Evolutionary conservation across 2,888 invertebrate genomes (phyloP).

Genomic region (Campoletis raptor): DNA sequence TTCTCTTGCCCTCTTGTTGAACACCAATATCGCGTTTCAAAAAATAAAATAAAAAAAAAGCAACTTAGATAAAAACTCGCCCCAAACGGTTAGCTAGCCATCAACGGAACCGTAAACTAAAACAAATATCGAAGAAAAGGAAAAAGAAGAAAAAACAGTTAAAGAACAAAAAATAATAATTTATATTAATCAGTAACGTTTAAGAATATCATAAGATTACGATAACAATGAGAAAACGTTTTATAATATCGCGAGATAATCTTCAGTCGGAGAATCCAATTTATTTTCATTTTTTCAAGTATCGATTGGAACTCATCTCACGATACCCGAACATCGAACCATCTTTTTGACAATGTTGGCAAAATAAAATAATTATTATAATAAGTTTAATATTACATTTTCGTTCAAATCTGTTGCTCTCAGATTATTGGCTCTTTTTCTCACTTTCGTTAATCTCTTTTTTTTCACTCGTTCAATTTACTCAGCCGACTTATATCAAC

Average conservation of each 20-base stretch:
- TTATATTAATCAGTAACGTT: slow-evolving; percentile 63
- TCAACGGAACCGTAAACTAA: slow-evolving; percentile 55
- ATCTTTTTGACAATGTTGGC: neutral
- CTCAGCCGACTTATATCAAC: slow-evolving; percentile 5
- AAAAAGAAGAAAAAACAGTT: slow-evolving; percentile 6
- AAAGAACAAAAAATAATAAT: slow-evolving; percentile 33
- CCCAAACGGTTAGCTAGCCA: slow-evolving; percentile 40
- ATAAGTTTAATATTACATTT: neutral
- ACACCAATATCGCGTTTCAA: slow-evolving; percentile 48
- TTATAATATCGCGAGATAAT: slow-evolving; percentile 6
- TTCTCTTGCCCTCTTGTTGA: slow-evolving; percentile 4
- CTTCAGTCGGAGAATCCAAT: slow-evolving; percentile 5
- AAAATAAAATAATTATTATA: slow-evolving; percentile 1
- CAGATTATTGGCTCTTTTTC: neutral
- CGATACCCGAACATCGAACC: neutral
- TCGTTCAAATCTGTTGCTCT: neutral
- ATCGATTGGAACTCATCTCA: neutral
- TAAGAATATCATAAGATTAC: slow-evolving; percentile 63
- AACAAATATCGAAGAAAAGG: slow-evolving; percentile 21
- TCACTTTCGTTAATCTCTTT: slow-evolving; percentile 6
- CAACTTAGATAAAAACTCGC: slow-evolving; percentile 32
- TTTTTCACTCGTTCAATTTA: neutral
- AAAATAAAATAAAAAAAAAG: slow-evolving; percentile 13
- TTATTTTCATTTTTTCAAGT: slow-evolving; percentile 7
- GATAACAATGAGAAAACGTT: slow-evolving; percentile 54